phyloP scores from a whole-genome alignment of 2,797 vertebrate species.

The Denticeps clupeoides region DNA sequence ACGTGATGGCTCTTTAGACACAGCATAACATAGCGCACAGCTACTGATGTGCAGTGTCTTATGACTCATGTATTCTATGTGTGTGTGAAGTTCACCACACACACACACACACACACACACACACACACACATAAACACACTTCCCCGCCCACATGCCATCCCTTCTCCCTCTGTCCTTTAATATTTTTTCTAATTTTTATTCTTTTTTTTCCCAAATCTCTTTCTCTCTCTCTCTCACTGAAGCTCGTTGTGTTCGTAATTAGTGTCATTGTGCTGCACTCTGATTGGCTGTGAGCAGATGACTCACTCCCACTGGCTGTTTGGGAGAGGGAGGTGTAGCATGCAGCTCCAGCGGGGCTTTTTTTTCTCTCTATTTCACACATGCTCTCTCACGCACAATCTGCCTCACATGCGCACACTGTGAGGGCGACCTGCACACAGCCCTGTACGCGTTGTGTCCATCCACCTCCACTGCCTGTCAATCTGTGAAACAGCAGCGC shows the following conservation, averaged over 20 bases:
- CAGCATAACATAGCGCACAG: too few relatives aligned
- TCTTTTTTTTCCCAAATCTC: background rate
- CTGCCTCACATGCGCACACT: too few relatives aligned
- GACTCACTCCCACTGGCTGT: constrained; percentile 62
- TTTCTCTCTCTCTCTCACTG: background rate
- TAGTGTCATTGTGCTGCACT: constrained; percentile 37
- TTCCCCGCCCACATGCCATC: too few relatives aligned
- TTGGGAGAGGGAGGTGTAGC: constrained; percentile 41
- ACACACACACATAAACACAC: background rate
- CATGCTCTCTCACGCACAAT: background rate
- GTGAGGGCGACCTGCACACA: too few relatives aligned
- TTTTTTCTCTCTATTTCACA: constrained; percentile 13
- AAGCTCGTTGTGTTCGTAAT: constrained; percentile 58
- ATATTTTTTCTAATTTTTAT: too few relatives aligned
- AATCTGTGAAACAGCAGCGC: background rate
- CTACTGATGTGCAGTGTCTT: too few relatives aligned
- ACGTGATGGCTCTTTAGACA: too few relatives aligned
- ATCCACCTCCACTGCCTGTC: too few relatives aligned
- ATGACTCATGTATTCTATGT: too few relatives aligned
- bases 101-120: background rate
- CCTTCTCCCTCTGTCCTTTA: too few relatives aligned
- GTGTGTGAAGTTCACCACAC: too few relatives aligned
- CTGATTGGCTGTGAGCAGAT: constrained; percentile 56
- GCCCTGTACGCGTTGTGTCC: too few relatives aligned
- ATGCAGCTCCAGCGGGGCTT: constrained; percentile 35